A percentile compares a stretch with the other conserved stretches of the same genome.
Conservation (phyloP, 2,888 invertebrate species). For the Clistopyga incitator region DNA sequence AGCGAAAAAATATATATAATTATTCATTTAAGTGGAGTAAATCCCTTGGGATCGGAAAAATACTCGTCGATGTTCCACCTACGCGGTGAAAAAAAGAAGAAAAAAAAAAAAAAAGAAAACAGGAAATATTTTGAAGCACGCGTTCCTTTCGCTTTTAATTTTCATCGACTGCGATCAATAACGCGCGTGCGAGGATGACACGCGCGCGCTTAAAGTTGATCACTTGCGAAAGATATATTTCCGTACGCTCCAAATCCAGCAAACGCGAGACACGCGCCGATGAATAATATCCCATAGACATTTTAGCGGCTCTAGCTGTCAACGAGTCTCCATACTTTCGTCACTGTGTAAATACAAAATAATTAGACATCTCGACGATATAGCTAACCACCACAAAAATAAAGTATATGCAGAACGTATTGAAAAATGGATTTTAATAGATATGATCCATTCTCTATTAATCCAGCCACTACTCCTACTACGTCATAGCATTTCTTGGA, state of each 20-base stretch:
- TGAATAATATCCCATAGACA: constrained; percentile 35
- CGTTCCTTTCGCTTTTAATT: constrained; percentile 6
- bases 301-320: constrained; percentile 11
- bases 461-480: too few species aligned
- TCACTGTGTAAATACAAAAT: constrained; percentile 22
- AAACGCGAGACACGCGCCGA: constrained; percentile 44
- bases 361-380: not conserved
- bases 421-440: too few species aligned
- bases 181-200: constrained; percentile 20
- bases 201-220: constrained; percentile 5
- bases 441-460: too few species aligned
- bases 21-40: not conserved
- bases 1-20: constrained; percentile 2
- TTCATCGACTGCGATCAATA: constrained; percentile 1
- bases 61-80: not conserved
- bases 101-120: too few species aligned
- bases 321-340: constrained; percentile 3
- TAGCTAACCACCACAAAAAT: too few species aligned
- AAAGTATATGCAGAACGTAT: too few species aligned
- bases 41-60: not conserved
- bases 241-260: constrained; percentile 25
- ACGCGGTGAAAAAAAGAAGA: not conserved
- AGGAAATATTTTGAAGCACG: not conserved
- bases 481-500: too few species aligned
- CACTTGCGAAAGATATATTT: constrained; percentile 12